Evolutionary conservation across 2,888 invertebrate species (phyloP), one percentile per base, ranked within the genome.

Genomic region (Steinernema scapterisci): DNA sequence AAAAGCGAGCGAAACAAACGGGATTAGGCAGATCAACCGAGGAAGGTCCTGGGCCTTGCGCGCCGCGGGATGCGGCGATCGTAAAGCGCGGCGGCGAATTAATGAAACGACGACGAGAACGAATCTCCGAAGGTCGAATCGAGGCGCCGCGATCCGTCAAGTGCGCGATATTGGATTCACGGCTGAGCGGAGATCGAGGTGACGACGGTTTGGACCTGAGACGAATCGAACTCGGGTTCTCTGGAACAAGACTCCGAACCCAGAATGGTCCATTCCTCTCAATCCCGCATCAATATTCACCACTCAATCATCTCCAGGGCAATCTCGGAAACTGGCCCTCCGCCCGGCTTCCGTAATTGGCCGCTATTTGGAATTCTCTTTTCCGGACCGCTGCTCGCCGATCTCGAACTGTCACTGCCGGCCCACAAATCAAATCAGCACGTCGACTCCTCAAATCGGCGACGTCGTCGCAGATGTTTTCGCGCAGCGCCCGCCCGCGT

Each of bases 401-500:
- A 13, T 48, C n/a, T 16, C 48, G n/a, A 16, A 48, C n/a, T 48
- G 48, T 16, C 16, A 19, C 48, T 31, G 63, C 31, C 63, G 31
- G 31, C 52, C 21, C 52, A n/a, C 48, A 16, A 48, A 21, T 52
- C 52, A 52, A 52, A 52, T 52, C 52, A 23, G 52, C 52, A 23
- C 52, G 7, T 21, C 63, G 21, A 25, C 21, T 21, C 21, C 21
- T 54, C 54, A 25, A 48, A 48, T 48, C 48, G 19, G 16, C 48
- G 19, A 16, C 48, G 48, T 48, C 48, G 27, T 63, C 63, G 31
- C 63, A 63, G 63, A 63, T 63, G 63, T 63, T 63, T 63, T 63
- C 31, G 63, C 63, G 63, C 54, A 54, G 21, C 54, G 54, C 54
- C 11, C 54, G 54, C 13, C 48, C 54, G 54, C 63, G 63, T 63